Percentiles rank a stretch among this genome's conserved stretches.
Conservation (phyloP, 1,140 invertebrate genomes). For the Drosophila miranda region DNA sequence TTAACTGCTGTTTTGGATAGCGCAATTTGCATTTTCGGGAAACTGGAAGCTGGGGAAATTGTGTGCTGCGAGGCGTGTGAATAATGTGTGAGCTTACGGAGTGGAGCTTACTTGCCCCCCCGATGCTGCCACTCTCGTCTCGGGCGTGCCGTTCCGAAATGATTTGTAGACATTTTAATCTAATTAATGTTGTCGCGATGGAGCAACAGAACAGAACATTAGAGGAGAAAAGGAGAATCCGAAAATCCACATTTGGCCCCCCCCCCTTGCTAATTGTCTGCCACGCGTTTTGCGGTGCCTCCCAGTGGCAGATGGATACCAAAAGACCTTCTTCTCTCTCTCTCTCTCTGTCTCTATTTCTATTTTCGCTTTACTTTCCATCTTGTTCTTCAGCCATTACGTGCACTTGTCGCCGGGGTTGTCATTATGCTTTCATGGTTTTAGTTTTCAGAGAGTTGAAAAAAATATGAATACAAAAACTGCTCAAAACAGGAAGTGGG, state of each 20-base stretch:
- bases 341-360: background rate
- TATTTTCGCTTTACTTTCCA: conserved; percentile 12
- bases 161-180: conserved; percentile 72
- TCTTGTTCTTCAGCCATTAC: conserved; percentile 44
- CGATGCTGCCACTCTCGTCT: conserved; percentile 24
- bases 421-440: conserved; percentile 72
- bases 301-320: background rate
- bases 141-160: conserved; percentile 63
- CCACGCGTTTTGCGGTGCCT: conserved; percentile 16
- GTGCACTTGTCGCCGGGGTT: conserved; percentile 60
- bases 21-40: conserved; percentile 67
- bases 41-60: conserved; percentile 51
- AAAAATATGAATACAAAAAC: conserved; percentile 70
- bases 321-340: background rate
- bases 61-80: conserved; percentile 70
- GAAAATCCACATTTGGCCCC: conserved; percentile 22
- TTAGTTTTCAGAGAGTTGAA: conserved; percentile 65
- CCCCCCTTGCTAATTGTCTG: conserved; percentile 59
- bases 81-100: conserved; percentile 75
- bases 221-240: background rate
- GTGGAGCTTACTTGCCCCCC: conserved; percentile 31
- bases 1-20: conserved; percentile 10
- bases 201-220: background rate
- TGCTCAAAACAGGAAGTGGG: background rate
- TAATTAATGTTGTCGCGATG: conserved; percentile 72